phyloP scores from a whole-genome alignment of 2,113 vertebrate genomes.

The Odontesthes bonariensis region DNA sequence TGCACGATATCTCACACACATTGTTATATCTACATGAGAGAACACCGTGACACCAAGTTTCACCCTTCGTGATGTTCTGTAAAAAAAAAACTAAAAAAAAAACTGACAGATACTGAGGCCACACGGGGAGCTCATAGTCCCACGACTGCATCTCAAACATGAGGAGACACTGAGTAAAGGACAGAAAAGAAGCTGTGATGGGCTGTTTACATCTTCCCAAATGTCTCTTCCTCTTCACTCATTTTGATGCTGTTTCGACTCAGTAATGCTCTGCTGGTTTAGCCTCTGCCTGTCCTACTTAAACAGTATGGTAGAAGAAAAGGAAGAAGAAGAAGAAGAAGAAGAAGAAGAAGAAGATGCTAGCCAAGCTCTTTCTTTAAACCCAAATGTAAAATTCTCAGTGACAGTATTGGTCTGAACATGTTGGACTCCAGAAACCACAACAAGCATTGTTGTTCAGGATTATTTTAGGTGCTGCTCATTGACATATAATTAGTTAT shows the following conservation, averaged over 20 bases:
- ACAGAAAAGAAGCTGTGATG: slow-evolving; percentile 1
- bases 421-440: no score
- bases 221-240: slow-evolving; percentile 15
- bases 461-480: no score
- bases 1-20: background rate
- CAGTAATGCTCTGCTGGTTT: no score
- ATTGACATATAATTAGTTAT: no score
- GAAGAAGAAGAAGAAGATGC: slow-evolving; percentile 14
- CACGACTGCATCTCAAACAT: slow-evolving; percentile 14
- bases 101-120: background rate
- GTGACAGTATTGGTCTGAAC: no score
- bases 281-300: no score
- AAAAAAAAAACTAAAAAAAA: slow-evolving; percentile 3
- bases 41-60: slow-evolving; percentile 49
- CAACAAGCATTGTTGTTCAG: no score
- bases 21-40: slow-evolving; percentile 26
- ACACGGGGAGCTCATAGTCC: background rate
- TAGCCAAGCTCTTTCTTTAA: background rate
- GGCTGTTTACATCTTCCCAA: background rate
- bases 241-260: no score
- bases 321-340: no score
- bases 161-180: slow-evolving; percentile 21
- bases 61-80: slow-evolving; percentile 34
- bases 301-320: background rate
- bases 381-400: no score